phyloP scores from a whole-genome alignment of 2,888 invertebrate genomes.

The Calliphora vomitoria region DNA sequence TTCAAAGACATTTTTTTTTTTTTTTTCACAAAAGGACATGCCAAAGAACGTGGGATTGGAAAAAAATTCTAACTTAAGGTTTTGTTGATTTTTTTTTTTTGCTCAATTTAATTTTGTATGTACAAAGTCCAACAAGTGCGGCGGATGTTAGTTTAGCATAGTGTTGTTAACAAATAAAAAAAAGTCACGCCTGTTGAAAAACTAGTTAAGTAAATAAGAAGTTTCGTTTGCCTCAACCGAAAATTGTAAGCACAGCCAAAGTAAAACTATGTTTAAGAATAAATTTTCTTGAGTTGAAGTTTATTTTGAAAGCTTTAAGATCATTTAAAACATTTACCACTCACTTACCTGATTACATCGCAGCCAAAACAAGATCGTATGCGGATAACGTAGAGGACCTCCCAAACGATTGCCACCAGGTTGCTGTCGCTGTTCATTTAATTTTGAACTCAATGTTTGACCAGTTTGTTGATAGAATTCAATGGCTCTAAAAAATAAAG shows the following conservation, averaged over 20 bases:
- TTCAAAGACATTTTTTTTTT: constrained; percentile 9
- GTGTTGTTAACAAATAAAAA: neutral
- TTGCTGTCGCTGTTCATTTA: constrained; percentile 81
- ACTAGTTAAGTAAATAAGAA: too few relatives aligned
- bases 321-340: neutral
- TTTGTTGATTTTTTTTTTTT: neutral
- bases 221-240: too few relatives aligned
- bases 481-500: constrained; percentile 84
- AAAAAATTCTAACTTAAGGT: neutral
- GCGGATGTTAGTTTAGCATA: neutral
- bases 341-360: constrained; percentile 90
- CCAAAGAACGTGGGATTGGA: neutral
- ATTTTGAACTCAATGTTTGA: constrained; percentile 79
- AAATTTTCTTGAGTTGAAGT: too few relatives aligned
- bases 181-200: too few relatives aligned
- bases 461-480: constrained; percentile 83
- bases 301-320: too few relatives aligned
- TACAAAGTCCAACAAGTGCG: constrained; percentile 20
- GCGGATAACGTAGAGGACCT: constrained; percentile 90
- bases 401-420: constrained; percentile 87
- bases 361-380: constrained; percentile 93
- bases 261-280: too few relatives aligned
- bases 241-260: too few relatives aligned
- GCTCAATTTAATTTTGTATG: neutral
- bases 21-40: constrained; percentile 5